Percentiles rank a stretch among this genome's conserved stretches.
Evolutionary conservation across 2,888 invertebrate genomes (phyloP).

Genomic region (Phortica magna): DNA sequence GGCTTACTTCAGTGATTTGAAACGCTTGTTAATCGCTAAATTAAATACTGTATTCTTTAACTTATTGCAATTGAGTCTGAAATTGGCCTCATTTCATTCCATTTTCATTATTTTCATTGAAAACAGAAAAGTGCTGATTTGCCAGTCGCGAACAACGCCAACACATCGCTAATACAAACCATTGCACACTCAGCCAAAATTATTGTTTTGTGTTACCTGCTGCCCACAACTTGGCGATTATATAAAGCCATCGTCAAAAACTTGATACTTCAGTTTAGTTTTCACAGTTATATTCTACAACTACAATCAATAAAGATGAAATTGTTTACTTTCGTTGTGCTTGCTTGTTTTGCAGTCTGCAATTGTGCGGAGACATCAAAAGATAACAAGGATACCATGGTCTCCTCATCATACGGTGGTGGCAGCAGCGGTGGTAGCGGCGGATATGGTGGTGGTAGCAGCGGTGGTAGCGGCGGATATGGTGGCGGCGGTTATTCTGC

Average conservation of each 20-base stretch:
- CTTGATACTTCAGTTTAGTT: conserved; percentile 53
- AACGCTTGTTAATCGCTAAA: too few species aligned
- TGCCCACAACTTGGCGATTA: conserved; percentile 74
- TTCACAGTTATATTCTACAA: conserved; percentile 27
- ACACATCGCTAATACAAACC: not conserved
- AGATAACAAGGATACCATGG: conserved; percentile 55
- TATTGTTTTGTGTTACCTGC: conserved; percentile 46
- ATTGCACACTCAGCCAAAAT: conserved; percentile 38
- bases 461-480: conserved; percentile 30
- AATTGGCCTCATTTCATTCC: not conserved
- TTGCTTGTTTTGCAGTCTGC: conserved; percentile 52
- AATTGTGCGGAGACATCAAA: conserved; percentile 43
- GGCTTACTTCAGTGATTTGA: too few species aligned
- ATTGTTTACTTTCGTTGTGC: conserved; percentile 44
- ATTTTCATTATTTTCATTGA: not conserved
- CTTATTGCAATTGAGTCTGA: not conserved
- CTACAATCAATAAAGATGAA: conserved; percentile 51
- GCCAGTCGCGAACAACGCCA: not conserved
- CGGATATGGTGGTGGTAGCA: conserved; percentile 47
- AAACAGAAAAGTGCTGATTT: conserved; percentile 45
- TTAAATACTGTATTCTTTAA: not conserved
- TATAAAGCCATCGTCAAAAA: conserved; percentile 50
- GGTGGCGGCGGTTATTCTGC: conserved; percentile 47
- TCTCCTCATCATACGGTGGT: conserved; percentile 62
- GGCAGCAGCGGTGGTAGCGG: conserved; percentile 50